These are phyloP conservation scores for Bos javanicus DNA, from an alignment of 2,113 vertebrate species.

Conservation along the genomic window DNA sequence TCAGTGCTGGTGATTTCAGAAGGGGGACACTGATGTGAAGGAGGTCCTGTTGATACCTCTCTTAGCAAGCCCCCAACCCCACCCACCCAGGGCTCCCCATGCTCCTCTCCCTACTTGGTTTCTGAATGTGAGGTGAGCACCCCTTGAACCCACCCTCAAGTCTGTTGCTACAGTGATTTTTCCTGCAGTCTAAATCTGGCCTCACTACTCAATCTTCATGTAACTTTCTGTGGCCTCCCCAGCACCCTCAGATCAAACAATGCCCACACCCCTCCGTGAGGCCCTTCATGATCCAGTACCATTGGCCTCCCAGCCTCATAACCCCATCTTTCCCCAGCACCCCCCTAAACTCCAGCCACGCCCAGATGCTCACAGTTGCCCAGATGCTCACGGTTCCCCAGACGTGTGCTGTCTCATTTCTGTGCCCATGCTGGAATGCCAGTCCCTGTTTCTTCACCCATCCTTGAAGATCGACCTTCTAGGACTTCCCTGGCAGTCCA, in stretches of 20 bases:
- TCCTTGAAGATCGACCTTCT: neutral
- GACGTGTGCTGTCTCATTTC: neutral
- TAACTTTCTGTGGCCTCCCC: neutral
- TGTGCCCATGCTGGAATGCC: neutral
- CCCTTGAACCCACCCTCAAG: neutral
- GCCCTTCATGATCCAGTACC: neutral
- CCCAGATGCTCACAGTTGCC: neutral
- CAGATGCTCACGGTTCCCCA: neutral
- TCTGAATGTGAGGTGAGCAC: neutral
- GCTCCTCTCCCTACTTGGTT: neutral
- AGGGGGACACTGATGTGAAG: accelerated
- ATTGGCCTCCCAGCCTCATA: neutral
- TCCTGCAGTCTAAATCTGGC: neutral
- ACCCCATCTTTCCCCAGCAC: too few species aligned
- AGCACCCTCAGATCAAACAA: neutral
- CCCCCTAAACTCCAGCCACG: neutral
- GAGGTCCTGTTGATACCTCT: neutral
- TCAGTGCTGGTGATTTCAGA: neutral
- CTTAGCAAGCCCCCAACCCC: neutral
- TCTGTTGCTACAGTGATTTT: neutral
- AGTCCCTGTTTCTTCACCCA: neutral
- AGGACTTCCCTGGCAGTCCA: neutral
- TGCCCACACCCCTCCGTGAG: neutral
- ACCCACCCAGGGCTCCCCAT: neutral
- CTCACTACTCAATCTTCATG: neutral